These are phyloP conservation scores for Lycophotia porphyrea DNA, from an alignment of 2,888 invertebrate species.

Conservation along the genomic window DNA sequence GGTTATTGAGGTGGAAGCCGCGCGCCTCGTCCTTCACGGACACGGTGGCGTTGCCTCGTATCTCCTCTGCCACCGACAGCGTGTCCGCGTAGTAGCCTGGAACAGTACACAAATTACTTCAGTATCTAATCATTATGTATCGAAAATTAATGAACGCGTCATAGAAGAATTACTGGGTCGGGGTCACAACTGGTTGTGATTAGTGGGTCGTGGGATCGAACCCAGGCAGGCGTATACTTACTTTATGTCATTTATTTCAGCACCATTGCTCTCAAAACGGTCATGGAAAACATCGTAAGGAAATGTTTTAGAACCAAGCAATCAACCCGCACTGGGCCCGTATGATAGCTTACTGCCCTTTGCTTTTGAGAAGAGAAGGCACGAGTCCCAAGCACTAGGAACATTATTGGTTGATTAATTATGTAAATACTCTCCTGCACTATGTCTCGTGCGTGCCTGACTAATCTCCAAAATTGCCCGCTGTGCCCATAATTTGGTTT, in stretches of 20 bases:
- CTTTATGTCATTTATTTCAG: neutral
- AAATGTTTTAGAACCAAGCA: neutral
- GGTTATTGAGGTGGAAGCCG: constrained; percentile 96
- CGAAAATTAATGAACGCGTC: neutral
- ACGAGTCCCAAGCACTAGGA: neutral
- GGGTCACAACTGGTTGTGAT: neutral
- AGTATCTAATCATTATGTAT: neutral
- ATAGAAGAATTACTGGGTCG: neutral
- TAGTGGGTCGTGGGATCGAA: too few relatives aligned
- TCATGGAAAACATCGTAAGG: neutral
- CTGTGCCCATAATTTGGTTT: too few relatives aligned
- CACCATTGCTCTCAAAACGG: neutral
- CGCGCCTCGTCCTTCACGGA: constrained; percentile 95
- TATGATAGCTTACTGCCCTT: too few relatives aligned
- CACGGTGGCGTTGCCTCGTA: constrained; percentile 94
- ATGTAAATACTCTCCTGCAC: too few relatives aligned
- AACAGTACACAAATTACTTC: constrained; percentile 55
- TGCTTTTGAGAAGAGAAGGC: neutral
- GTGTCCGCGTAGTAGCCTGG: constrained; percentile 96
- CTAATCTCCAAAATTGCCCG: too few relatives aligned
- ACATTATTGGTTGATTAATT: too few relatives aligned
- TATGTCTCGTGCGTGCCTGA: too few relatives aligned
- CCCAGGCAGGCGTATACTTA: too few relatives aligned
- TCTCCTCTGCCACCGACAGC: constrained; percentile 94
- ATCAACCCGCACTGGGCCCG: too few relatives aligned